These are phyloP conservation scores for Aleadryas rufinucha DNA, from an alignment of 2,113 vertebrate genomes.

Conservation along the genomic window DNA sequence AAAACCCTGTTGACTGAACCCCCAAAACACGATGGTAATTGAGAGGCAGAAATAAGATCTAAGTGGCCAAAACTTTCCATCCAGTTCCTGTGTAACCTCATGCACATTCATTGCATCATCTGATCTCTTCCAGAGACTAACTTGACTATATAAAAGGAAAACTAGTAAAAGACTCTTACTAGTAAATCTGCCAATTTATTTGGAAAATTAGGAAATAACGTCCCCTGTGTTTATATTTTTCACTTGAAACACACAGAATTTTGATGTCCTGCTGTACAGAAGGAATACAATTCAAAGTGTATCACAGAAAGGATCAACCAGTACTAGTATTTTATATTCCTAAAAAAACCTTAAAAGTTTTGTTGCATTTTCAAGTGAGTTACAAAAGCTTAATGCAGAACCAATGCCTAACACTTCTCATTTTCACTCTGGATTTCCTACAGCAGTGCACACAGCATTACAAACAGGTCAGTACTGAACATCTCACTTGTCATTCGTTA, in stretches of 20 bases:
- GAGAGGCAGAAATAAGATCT: neutral
- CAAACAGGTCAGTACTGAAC: neutral
- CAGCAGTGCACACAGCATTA: neutral
- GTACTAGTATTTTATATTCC: neutral
- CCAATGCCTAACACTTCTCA: neutral
- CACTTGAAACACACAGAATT: neutral
- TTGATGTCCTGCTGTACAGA: neutral
- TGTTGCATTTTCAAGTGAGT: neutral
- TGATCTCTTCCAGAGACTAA: neutral
- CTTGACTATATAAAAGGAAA: neutral
- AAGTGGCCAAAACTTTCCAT: neutral
- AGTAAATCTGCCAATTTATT: neutral
- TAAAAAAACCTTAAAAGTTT: neutral
- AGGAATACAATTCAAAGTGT: neutral
- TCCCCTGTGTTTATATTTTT: neutral
- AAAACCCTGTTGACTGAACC: neutral
- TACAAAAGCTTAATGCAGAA: neutral
- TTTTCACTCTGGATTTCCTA: neutral
- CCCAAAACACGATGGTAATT: neutral
- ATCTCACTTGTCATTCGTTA: neutral
- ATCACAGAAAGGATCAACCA: neutral
- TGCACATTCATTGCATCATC: neutral
- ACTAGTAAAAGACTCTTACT: neutral
- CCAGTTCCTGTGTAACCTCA: neutral
- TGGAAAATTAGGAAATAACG: neutral